These are phyloP conservation scores for Nycticorax nycticorax DNA, from an alignment of 2,113 vertebrate species.

Conservation along the genomic window DNA sequence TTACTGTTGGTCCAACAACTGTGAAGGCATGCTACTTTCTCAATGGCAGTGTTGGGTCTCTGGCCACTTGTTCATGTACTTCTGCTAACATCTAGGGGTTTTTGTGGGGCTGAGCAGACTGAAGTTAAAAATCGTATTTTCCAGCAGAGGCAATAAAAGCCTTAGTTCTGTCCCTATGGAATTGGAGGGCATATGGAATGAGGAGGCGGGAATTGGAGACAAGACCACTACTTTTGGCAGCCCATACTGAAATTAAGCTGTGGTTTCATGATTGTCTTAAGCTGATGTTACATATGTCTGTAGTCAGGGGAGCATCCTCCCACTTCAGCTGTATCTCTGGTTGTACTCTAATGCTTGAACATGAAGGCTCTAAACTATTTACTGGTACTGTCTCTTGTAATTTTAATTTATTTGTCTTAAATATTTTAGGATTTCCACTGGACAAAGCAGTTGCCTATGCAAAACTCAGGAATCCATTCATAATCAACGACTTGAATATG, in stretches of 20 bases:
- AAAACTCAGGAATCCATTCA: slow-evolving; percentile 90
- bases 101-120: neutral
- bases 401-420: slow-evolving; percentile 53
- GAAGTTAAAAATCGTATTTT: neutral
- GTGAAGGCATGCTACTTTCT: neutral
- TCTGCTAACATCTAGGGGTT: neutral
- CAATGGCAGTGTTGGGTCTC: neutral
- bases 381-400: neutral
- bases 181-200: neutral
- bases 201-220: neutral
- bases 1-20: neutral
- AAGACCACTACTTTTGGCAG: neutral
- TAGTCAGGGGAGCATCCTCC: neutral
- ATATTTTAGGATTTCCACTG: slow-evolving; percentile 85
- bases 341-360: neutral
- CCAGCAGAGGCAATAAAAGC: neutral
- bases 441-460: slow-evolving; percentile 92
- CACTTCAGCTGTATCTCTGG: neutral
- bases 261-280: neutral
- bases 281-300: neutral
- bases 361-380: neutral
- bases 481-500: slow-evolving; percentile 92
- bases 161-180: neutral
- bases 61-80: neutral
- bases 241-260: neutral